Evolutionary conservation across 1,140 invertebrate species (phyloP).

Genomic region (Lordiphosa stackelbergi): DNA sequence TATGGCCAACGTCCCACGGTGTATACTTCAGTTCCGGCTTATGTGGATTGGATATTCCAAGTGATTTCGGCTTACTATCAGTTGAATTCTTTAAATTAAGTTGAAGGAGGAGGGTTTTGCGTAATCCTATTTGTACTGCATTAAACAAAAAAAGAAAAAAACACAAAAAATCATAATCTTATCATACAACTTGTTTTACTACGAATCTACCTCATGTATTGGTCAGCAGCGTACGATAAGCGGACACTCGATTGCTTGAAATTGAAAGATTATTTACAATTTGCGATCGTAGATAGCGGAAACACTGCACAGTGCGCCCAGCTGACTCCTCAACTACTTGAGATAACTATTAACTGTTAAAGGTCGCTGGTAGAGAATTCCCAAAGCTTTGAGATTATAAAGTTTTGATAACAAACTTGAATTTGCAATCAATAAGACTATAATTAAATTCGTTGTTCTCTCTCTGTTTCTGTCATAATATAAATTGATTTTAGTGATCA

Average conservation of each 20-base stretch:
- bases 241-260: constrained; percentile 28
- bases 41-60: constrained; percentile 82
- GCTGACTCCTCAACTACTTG: too few relatives aligned
- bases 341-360: not conserved
- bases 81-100: constrained; percentile 28
- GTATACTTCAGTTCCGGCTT: constrained; percentile 83
- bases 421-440: too few relatives aligned
- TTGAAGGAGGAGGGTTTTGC: constrained; percentile 29
- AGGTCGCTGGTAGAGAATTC: constrained; percentile 1
- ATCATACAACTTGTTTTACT: constrained; percentile 24
- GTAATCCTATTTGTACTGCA: constrained; percentile 35
- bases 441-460: too few relatives aligned
- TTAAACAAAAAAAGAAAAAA: constrained; percentile 33
- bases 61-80: constrained; percentile 66
- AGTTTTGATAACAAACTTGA: too few relatives aligned
- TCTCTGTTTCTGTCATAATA: too few relatives aligned
- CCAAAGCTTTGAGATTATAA: too few relatives aligned
- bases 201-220: constrained; percentile 29
- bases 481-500: too few relatives aligned
- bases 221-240: constrained; percentile 26
- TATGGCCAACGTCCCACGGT: constrained; percentile 82
- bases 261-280: constrained; percentile 35
- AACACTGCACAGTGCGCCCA: too few relatives aligned
- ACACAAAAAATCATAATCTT: constrained; percentile 24
- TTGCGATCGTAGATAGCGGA: constrained; percentile 20